These are phyloP conservation scores for Elephantulus edwardii DNA, from an alignment of 2,113 vertebrate species.

Conservation along the genomic window DNA sequence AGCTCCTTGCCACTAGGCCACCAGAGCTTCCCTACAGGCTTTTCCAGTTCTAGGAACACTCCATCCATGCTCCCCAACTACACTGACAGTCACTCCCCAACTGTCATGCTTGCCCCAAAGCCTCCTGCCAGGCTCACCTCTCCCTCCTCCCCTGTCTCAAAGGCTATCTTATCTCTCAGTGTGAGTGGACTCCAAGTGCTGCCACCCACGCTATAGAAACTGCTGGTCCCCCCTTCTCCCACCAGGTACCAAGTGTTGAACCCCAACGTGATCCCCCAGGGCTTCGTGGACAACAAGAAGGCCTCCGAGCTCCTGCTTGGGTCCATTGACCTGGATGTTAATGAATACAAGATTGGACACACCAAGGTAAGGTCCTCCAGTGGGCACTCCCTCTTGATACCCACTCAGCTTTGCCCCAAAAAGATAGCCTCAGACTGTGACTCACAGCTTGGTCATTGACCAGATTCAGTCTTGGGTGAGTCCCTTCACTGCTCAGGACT, in stretches of 20 bases:
- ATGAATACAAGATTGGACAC: constrained; percentile 70
- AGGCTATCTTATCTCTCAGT: fast-evolving
- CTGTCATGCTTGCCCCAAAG: neutral
- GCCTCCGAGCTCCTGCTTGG: constrained; percentile 65
- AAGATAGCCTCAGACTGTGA: neutral
- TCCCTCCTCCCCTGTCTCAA: neutral
- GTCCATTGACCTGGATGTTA: constrained; percentile 14
- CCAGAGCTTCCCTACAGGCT: too few species aligned
- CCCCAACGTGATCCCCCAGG: constrained; percentile 69
- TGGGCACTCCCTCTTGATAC: neutral
- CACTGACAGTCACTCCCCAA: neutral
- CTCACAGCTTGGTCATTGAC: neutral
- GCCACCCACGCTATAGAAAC: neutral
- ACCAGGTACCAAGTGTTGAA: constrained; percentile 74
- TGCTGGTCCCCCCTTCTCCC: neutral
- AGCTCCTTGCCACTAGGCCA: too few species aligned
- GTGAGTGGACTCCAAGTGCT: neutral
- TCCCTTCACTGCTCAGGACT: neutral
- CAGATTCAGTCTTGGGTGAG: neutral
- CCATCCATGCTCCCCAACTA: neutral
- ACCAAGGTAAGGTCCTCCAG: constrained; percentile 37
- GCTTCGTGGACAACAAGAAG: constrained; percentile 69
- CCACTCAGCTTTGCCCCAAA: neutral
- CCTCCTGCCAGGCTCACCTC: neutral
- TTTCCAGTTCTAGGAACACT: neutral